Percentiles rank a stretch among this genome's conserved stretches.
Evolutionary conservation across 2,888 invertebrate species (phyloP).

Genomic region (Erebia palarica): DNA sequence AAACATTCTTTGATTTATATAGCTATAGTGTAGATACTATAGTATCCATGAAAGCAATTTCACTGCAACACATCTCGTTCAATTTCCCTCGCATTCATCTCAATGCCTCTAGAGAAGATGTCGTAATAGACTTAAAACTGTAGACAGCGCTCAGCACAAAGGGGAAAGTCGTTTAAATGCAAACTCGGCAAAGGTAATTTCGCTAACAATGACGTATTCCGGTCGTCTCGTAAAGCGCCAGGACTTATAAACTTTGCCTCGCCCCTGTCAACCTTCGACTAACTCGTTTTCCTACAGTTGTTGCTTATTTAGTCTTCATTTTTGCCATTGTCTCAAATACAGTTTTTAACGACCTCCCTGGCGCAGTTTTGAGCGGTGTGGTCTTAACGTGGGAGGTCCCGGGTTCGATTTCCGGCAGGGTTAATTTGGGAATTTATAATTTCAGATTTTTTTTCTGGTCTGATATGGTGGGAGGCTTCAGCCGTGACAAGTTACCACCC

Average conservation of each 20-base stretch:
- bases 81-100: constrained; percentile 24
- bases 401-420: no score
- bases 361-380: no score
- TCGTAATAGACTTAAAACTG: constrained; percentile 36
- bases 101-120: constrained; percentile 19
- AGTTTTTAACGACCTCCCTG: neutral
- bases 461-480: no score
- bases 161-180: constrained; percentile 38
- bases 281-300: constrained; percentile 27
- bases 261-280: constrained; percentile 27
- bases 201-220: constrained; percentile 45
- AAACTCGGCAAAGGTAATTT: constrained; percentile 41
- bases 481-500: no score
- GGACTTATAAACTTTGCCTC: constrained; percentile 41
- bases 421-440: no score
- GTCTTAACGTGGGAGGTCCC: no score
- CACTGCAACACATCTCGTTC: constrained; percentile 11
- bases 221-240: constrained; percentile 41
- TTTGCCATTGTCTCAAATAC: neutral
- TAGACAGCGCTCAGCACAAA: constrained; percentile 35
- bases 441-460: no score
- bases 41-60: neutral
- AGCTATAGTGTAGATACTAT: no score
- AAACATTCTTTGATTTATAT: no score
- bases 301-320: neutral